Conservation (phyloP, 2,113 vertebrate species). For the Cairina moschata region DNA sequence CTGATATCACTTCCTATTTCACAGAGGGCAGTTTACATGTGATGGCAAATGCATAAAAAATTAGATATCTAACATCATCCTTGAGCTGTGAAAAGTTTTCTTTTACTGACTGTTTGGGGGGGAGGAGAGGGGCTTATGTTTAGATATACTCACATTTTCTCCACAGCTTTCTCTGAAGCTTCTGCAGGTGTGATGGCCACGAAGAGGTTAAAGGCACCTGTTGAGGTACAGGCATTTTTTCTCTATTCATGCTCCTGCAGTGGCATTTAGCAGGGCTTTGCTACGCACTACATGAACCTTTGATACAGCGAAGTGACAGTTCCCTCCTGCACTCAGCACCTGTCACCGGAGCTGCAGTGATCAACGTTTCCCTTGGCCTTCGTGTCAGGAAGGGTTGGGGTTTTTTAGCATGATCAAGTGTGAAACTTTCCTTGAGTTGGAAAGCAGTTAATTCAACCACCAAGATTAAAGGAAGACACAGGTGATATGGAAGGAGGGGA, state of each 20-base stretch:
- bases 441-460: background rate
- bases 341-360: background rate
- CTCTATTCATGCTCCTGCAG: background rate
- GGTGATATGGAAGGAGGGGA: background rate
- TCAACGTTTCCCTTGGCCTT: background rate
- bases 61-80: background rate
- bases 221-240: background rate
- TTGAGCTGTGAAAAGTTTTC: background rate
- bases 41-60: background rate
- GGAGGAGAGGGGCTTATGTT: background rate
- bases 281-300: accelerated
- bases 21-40: background rate
- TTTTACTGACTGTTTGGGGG: background rate
- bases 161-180: background rate
- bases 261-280: slow-evolving; percentile 20
- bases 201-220: background rate
- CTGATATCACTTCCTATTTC: background rate
- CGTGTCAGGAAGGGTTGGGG: background rate
- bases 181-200: background rate
- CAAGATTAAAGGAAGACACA: background rate
- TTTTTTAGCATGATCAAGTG: background rate
- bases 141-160: background rate
- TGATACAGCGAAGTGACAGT: background rate
- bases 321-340: background rate
- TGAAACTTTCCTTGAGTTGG: background rate